These are phyloP conservation scores for Amblyjoppa proteus DNA, from an alignment of 2,888 invertebrate species.

Conservation along the genomic window DNA sequence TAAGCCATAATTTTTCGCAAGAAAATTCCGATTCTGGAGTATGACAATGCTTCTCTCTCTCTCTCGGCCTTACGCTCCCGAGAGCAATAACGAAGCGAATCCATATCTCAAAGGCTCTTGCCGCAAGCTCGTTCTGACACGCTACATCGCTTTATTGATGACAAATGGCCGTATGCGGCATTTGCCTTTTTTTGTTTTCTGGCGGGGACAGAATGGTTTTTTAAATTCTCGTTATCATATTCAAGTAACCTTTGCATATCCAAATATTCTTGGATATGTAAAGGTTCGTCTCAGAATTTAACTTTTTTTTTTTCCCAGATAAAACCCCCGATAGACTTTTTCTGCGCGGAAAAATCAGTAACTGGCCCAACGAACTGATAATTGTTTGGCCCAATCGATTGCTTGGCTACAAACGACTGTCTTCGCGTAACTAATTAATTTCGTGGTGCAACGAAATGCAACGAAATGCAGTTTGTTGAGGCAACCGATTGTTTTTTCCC, in stretches of 20 bases:
- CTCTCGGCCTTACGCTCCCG: conserved; percentile 3
- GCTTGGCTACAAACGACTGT: too few relatives aligned
- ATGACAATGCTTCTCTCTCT: conserved; percentile 38
- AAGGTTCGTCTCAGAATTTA: neutral
- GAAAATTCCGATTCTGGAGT: conserved; percentile 53
- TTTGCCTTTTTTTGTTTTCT: conserved; percentile 1
- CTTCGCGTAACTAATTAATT: too few relatives aligned
- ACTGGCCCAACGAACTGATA: too few relatives aligned
- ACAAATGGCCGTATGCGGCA: conserved; percentile 2
- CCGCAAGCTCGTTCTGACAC: neutral
- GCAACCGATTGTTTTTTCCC: too few relatives aligned
- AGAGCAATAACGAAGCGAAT: conserved; percentile 21
- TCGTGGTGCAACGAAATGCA: too few relatives aligned
- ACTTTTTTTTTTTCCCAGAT: neutral
- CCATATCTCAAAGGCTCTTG: conserved; percentile 4
- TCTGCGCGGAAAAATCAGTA: too few relatives aligned
- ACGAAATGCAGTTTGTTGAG: too few relatives aligned
- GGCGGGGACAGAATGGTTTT: neutral
- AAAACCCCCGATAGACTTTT: too few relatives aligned
- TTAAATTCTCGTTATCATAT: neutral
- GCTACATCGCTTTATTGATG: conserved; percentile 13
- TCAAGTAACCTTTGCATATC: too few relatives aligned
- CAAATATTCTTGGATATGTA: neutral
- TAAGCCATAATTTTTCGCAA: conserved; percentile 52
- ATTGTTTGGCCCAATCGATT: too few relatives aligned